Evolutionary conservation across 2,888 invertebrate species (phyloP).

Genomic region (Elaeidobius kamerunicus): DNA sequence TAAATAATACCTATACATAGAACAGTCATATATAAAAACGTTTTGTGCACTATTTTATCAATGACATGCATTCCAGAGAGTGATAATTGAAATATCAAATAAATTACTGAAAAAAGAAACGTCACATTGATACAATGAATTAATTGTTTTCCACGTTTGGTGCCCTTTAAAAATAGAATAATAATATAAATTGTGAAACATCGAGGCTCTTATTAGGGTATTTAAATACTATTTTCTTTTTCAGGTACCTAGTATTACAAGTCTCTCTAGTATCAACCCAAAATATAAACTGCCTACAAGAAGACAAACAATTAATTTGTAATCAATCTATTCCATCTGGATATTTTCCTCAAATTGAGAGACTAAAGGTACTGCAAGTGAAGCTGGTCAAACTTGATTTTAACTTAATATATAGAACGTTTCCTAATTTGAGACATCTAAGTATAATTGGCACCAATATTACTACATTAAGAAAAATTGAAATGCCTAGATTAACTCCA

Average conservation of each 20-base stretch:
- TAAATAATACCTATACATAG: too few species aligned
- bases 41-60: too few species aligned
- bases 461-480: conserved; percentile 21
- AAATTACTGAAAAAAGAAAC: too few species aligned
- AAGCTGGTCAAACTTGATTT: conserved; percentile 24
- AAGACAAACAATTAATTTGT: conserved; percentile 7
- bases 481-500: conserved; percentile 27
- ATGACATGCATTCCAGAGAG: too few species aligned
- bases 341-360: conserved; percentile 7
- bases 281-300: conserved; percentile 5
- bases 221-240: conserved; percentile 6
- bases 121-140: too few species aligned
- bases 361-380: conserved; percentile 8
- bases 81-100: too few species aligned
- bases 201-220: too few species aligned
- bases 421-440: conserved; percentile 33
- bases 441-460: conserved; percentile 35
- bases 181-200: too few species aligned
- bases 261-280: not conserved
- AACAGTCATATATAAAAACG: too few species aligned
- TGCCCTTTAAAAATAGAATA: too few species aligned
- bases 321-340: conserved; percentile 6
- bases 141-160: too few species aligned
- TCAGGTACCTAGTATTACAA: not conserved
- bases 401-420: conserved; percentile 29